Evolutionary conservation across 2,797 vertebrate genomes (phyloP), one percentile per base, ranked within the genome.

Genomic region (Fistularia tabacaria): DNA sequence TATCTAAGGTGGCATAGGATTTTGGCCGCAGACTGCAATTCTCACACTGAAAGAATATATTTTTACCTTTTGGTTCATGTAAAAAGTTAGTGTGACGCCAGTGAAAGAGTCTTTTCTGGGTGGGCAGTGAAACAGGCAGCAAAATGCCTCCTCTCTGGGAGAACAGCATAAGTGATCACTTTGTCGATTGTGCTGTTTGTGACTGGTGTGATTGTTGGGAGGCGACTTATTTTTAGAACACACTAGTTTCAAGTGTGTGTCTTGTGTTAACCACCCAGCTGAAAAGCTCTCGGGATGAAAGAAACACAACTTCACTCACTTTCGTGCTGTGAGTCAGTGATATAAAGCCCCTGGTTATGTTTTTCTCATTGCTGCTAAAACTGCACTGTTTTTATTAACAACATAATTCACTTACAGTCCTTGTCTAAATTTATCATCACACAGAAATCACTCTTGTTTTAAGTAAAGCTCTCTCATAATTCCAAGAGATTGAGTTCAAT

Each of bases 171-270:
- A 64, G 25, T 79, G 70, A 52, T 46, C 57, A 57, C 80, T 90
- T 88, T 90, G 89, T 90, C 72, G 73, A 82, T 79, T 85, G 83
- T 81, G 59, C 73, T 63, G 69, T 61, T 74, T 62, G 76, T 87
- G 85, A 84, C 82, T 83, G 71, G 12, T 56, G 42, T 47, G 74
- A 83, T 83, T 88, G 83, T 85, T 72, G 50, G 53, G 41, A 36
- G 25, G 40, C 49, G 60, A 58, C 73, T 84, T 74, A 61, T 25
- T 70, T 81, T 80, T 76, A 75, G 78, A 73, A 74, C 78, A 77
- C 54, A 62, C 63, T 60, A 50, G 45, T 62, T 64, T 66, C 66
- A 52, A 54, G 58, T 53, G 49, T 50, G 56, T 46, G 36, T 59
- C 43, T 51, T 50, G 49, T 25, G 36, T 55, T 49, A 46, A 50